Evolutionary conservation across 2,888 invertebrate genomes (phyloP).

Genomic region (Drosophila ezoana): DNA sequence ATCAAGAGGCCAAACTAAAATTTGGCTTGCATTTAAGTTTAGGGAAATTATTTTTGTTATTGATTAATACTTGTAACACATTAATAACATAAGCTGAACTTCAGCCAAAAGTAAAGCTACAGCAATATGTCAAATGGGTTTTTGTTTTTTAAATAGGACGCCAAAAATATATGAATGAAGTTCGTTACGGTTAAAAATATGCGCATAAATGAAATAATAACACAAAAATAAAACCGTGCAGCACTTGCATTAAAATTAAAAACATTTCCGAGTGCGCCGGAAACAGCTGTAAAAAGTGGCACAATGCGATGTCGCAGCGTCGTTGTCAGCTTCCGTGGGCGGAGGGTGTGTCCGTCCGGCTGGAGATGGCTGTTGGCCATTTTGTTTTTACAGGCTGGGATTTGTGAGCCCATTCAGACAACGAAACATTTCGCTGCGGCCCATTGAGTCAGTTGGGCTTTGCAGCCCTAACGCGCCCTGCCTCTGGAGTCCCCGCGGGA

Average conservation of each 20-base stretch:
- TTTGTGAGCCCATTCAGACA: constrained; percentile 44
- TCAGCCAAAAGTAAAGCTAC: background rate
- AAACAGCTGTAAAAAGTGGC: constrained; percentile 68
- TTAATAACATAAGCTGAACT: too few relatives aligned
- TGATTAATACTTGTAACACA: too few relatives aligned
- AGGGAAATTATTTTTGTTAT: too few relatives aligned
- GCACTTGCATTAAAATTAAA: constrained; percentile 74
- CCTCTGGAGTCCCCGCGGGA: constrained; percentile 35
- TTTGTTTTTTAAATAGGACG: background rate
- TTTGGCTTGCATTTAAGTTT: too few relatives aligned
- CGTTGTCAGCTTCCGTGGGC: constrained; percentile 54
- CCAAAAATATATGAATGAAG: too few relatives aligned
- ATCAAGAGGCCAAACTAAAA: too few relatives aligned
- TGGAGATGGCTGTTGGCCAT: constrained; percentile 62
- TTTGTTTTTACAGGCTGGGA: constrained; percentile 71
- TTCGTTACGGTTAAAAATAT: background rate
- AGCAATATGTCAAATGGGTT: constrained; percentile 13
- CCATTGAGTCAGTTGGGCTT: constrained; percentile 48
- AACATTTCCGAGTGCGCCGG: constrained; percentile 68
- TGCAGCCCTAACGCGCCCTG: constrained; percentile 53
- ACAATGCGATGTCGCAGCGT: constrained; percentile 44
- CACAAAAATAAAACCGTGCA: constrained; percentile 16
- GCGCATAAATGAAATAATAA: constrained; percentile 21
- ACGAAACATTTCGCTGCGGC: constrained; percentile 22
- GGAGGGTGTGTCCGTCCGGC: background rate